phyloP scores from a whole-genome alignment of 2,888 invertebrate genomes.

The Melitaea athalia region DNA sequence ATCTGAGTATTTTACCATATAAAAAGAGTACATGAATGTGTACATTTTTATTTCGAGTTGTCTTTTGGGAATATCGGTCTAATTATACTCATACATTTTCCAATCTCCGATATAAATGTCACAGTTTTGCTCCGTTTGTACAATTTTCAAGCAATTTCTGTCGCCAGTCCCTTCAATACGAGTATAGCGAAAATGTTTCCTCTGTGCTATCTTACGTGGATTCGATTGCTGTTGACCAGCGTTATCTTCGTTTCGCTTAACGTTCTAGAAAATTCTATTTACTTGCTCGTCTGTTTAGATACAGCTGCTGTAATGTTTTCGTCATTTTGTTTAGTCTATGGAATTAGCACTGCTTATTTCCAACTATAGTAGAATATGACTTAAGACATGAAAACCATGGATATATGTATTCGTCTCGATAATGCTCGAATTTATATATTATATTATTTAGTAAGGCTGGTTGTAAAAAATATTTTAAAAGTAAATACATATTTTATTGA shows the following conservation, averaged over 20 bases:
- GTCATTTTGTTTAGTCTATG: no score
- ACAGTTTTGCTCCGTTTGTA: constrained; percentile 15
- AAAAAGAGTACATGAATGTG: not conserved
- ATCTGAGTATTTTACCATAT: not conserved
- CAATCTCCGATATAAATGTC: not conserved
- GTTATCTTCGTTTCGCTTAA: constrained; percentile 19
- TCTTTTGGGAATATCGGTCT: not conserved
- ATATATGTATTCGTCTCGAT: no score
- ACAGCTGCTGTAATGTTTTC: not conserved
- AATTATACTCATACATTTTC: not conserved
- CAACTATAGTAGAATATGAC: no score
- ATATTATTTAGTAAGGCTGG: no score
- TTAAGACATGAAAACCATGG: no score
- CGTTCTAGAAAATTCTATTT: constrained; percentile 27
- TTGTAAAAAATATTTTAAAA: no score
- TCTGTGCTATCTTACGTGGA: constrained; percentile 22
- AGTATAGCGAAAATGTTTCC: constrained; percentile 19
- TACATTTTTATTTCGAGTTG: not conserved
- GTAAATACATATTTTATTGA: no score
- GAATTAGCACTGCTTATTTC: no score
- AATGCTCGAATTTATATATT: no score
- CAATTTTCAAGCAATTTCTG: constrained; percentile 25
- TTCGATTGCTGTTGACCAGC: constrained; percentile 19
- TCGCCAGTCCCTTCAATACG: constrained; percentile 20
- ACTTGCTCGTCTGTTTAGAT: not conserved